Base-by-base conservation (phyloP, 2,113 vertebrate species). In the Dascyllus trimaculatus region DNA sequence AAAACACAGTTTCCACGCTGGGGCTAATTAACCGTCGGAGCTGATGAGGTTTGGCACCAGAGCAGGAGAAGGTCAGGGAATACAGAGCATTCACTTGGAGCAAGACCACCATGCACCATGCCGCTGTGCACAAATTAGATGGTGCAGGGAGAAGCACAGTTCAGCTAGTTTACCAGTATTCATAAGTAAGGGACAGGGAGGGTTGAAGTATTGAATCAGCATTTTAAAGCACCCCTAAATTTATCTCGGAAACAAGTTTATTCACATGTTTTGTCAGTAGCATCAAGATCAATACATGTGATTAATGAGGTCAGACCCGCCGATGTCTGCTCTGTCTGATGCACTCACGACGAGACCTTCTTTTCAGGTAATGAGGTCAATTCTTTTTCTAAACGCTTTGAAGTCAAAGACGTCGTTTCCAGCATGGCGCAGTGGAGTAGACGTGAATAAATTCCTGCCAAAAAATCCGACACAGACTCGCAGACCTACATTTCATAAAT, bases 1-100 rank as follows among this genome's bases (percentile, higher is more conserved):
- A 24, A 71, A 79, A 63, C 58, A 69, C 46, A 1, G 14, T n/a
- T 73, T 64, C n/a, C 14, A 52, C 48, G 80, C 43, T 57, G 25
- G 43, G 45, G 73, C 81, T 77, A 73, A 74, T 84, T 80, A 43
- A 29, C 35, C 71, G 10, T 51, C 46, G 73, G 11, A 57, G 32
- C 51, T 62, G 56, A 82, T 51, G 52, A 76, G 65, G 35, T 26
- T n/a, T 67, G 71, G 0, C 58, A 56, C n/a, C 0, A 10, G 70
- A 71, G 14, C 66, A 52, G 10, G 35, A 49, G 53, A 56, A 64
- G 76, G 66, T 67, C 63, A 59, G 65, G 49, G 35, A 62, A 71
- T 32, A 76, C 25, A 48, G 32, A 69, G 56, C 61, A n/a, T 26
- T 65, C 22, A 2, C 25, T 19, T 38, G 15, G 67, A 85, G 64